Percentiles rank a stretch among this genome's conserved stretches.
Conservation (phyloP, 2,888 invertebrate species). For the Muschampia plurimacula region DNA sequence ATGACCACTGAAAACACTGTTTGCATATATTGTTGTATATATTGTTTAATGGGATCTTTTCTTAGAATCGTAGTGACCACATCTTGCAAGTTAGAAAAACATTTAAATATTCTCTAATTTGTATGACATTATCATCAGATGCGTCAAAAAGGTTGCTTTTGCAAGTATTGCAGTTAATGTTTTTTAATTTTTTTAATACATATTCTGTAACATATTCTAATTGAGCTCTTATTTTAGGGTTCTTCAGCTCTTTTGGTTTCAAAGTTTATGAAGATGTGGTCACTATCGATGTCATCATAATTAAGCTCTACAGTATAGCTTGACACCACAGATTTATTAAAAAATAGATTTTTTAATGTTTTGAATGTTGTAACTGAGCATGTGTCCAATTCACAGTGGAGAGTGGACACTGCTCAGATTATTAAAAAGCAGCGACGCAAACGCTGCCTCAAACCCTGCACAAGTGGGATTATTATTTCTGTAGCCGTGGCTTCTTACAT, state of each 20-base stretch:
- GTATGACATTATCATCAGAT: no score
- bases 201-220: background rate
- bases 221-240: background rate
- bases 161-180: no score
- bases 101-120: background rate
- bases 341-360: no score
- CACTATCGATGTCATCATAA: background rate
- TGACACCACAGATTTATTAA: background rate
- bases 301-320: background rate
- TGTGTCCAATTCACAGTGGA: no score
- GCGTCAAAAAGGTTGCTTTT: no score
- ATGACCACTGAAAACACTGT: background rate
- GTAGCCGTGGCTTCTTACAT: no score
- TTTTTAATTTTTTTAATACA: background rate
- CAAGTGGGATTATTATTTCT: no score
- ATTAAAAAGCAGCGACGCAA: no score
- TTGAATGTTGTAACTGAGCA: no score
- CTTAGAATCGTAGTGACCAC: background rate
- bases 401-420: no score
- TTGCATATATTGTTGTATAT: conserved; percentile 1
- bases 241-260: no score
- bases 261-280: background rate
- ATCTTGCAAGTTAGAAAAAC: background rate
- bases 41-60: background rate
- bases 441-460: no score